These are phyloP conservation scores for Acanthurus lineatus DNA, from an alignment of 2,797 vertebrate genomes.

Conservation along the genomic window DNA sequence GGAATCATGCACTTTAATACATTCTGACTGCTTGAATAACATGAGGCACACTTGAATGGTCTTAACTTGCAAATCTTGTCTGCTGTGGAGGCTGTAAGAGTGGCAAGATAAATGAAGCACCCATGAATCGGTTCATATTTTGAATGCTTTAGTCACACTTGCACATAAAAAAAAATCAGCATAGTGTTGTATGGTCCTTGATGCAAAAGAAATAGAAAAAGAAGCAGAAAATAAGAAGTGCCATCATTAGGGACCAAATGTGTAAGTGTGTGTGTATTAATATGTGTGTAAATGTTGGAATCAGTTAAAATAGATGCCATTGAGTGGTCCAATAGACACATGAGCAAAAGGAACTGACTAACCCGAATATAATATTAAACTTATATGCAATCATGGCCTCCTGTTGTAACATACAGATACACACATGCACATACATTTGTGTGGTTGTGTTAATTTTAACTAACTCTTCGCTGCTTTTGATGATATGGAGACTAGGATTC, in stretches of 20 bases:
- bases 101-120: constrained; percentile 57
- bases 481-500: constrained; percentile 26
- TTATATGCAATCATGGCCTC: constrained; percentile 60
- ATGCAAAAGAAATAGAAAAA: constrained; percentile 12
- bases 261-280: constrained; percentile 30
- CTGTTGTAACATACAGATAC: constrained; percentile 38
- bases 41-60: constrained; percentile 52
- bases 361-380: constrained; percentile 61
- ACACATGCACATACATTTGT: constrained; percentile 13
- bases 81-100: constrained; percentile 34
- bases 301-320: constrained; percentile 69
- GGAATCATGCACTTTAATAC: constrained; percentile 54
- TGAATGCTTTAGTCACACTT: constrained; percentile 38
- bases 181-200: constrained; percentile 30
- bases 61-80: constrained; percentile 58
- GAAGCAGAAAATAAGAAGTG: constrained; percentile 26
- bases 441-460: constrained; percentile 56
- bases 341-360: constrained; percentile 52
- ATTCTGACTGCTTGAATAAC: constrained; percentile 65
- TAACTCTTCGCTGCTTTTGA: constrained; percentile 57
- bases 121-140: constrained; percentile 35
- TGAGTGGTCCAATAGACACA: constrained; percentile 64
- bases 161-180: constrained; percentile 1
- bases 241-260: constrained; percentile 34
- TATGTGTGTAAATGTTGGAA: constrained; percentile 49